phyloP scores from a whole-genome alignment of 2,113 vertebrate species.

The Ia io region DNA sequence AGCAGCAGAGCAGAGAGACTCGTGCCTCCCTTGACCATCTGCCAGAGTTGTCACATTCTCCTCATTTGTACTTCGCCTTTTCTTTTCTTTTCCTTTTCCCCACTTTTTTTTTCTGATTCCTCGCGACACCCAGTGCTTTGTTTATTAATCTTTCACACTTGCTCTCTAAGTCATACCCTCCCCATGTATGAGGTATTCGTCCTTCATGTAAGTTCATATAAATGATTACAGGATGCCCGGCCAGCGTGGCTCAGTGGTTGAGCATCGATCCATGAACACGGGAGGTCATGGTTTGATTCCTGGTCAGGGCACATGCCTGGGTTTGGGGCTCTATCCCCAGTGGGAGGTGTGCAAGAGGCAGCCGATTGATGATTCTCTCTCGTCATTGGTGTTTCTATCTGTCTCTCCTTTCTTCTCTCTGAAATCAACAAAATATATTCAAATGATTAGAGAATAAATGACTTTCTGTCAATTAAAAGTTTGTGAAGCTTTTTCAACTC shows the following conservation, averaged over 20 bases:
- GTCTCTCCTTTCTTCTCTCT: no score
- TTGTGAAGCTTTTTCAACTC: not conserved
- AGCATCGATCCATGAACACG: no score
- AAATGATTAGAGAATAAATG: not conserved
- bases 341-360: no score
- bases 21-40: accelerated
- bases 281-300: no score
- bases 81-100: not conserved
- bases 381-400: no score
- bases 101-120: not conserved
- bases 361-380: no score
- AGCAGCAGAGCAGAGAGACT: not conserved
- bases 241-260: no score
- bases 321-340: no score
- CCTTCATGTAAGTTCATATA: not conserved
- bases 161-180: not conserved
- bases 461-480: not conserved
- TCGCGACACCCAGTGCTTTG: not conserved
- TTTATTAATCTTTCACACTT: not conserved
- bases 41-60: not conserved
- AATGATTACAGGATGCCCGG: not conserved
- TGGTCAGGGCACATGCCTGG: no score
- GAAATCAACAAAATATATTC: no score
- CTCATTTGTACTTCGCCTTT: not conserved
- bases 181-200: not conserved